Evolutionary conservation across 2,113 vertebrate genomes (phyloP).

Genomic region (Istiophorus platypterus): DNA sequence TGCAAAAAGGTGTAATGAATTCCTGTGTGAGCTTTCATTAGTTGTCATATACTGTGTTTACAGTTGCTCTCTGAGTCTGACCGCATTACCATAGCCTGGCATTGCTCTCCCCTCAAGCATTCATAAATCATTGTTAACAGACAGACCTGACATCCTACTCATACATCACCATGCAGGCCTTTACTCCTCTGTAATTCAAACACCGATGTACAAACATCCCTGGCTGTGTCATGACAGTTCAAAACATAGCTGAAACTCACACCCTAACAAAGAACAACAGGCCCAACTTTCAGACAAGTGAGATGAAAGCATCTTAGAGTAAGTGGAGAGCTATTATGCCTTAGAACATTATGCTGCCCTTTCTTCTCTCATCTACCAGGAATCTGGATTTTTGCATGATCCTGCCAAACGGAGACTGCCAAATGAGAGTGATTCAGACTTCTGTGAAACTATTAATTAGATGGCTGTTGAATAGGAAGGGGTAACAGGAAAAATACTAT

Average conservation of each 20-base stretch:
- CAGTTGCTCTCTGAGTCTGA: constrained; percentile 72
- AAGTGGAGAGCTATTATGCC: constrained; percentile 67
- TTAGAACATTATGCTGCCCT: constrained; percentile 55
- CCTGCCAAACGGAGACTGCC: constrained; percentile 23
- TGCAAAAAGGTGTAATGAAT: constrained; percentile 73
- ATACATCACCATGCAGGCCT: constrained; percentile 75
- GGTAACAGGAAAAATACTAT: background rate
- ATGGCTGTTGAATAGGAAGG: background rate
- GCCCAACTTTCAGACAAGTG: constrained; percentile 43
- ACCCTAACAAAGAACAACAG: constrained; percentile 75
- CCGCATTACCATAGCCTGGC: constrained; percentile 65
- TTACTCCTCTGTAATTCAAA: constrained; percentile 69
- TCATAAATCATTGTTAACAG: constrained; percentile 85
- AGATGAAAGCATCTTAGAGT: constrained; percentile 74
- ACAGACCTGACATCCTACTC: constrained; percentile 73
- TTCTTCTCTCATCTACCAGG: constrained; percentile 56
- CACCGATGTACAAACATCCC: constrained; percentile 74
- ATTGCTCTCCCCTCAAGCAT: constrained; percentile 60
- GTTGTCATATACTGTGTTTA: constrained; percentile 71
- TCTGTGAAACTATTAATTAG: constrained; percentile 40
- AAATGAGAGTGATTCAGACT: constrained; percentile 48
- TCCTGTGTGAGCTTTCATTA: constrained; percentile 73
- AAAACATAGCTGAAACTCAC: constrained; percentile 75
- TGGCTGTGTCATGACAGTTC: constrained; percentile 69
- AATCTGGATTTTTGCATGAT: constrained; percentile 59